Percentiles rank a stretch among this genome's conserved stretches.
These are phyloP conservation scores for Podiceps cristatus DNA, from an alignment of 2,113 vertebrate genomes.

Conservation along the genomic window DNA sequence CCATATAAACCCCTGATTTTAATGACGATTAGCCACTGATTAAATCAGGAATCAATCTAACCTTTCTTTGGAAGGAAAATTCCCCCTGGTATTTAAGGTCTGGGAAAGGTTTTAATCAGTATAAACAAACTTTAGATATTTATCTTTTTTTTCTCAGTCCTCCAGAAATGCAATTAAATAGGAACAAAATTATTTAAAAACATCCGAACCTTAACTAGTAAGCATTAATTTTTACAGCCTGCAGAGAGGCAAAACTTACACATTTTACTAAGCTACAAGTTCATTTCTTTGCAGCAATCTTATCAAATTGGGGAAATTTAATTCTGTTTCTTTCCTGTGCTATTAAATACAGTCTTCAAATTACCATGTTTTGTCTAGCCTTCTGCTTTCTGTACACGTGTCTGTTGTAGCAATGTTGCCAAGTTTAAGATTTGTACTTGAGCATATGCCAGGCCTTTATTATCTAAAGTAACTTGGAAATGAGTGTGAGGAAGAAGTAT, in stretches of 20 bases:
- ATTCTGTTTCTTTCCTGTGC: slow-evolving; percentile 9
- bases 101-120: neutral
- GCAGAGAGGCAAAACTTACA: neutral
- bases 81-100: neutral
- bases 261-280: neutral
- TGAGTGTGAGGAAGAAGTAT: neutral
- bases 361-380: slow-evolving; percentile 45
- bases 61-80: neutral
- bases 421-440: neutral
- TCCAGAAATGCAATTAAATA: neutral
- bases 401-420: neutral
- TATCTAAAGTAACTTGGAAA: slow-evolving; percentile 7
- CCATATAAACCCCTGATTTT: neutral
- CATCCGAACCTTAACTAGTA: neutral
- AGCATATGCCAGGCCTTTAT: neutral
- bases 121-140: neutral
- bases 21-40: neutral
- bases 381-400: neutral
- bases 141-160: neutral
- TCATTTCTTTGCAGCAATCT: neutral
- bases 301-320: neutral
- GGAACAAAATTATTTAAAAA: neutral
- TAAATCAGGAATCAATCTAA: neutral
- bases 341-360: slow-evolving; percentile 22
- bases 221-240: neutral